Evolutionary conservation across 2,113 vertebrate genomes (phyloP).

Genomic region (Syngnathus floridae): DNA sequence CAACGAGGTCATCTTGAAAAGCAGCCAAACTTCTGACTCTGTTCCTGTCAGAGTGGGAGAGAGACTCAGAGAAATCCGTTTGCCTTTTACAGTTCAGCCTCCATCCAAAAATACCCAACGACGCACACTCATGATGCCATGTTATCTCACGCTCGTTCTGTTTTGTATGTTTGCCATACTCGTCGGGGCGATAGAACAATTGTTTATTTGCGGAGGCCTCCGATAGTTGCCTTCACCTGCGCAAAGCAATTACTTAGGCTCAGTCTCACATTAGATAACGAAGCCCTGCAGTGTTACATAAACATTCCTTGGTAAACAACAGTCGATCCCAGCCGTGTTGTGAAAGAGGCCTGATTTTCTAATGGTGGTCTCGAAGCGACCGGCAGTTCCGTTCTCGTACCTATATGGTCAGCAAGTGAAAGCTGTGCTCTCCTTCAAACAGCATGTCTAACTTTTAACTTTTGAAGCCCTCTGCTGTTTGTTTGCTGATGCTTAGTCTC

Average conservation of each 20-base stretch:
- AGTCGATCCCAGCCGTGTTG: constrained; percentile 61
- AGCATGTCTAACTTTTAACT: not conserved
- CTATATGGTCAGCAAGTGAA: not conserved
- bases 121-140: constrained; percentile 32
- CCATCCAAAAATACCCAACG: constrained; percentile 45
- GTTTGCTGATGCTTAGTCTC: constrained; percentile 40
- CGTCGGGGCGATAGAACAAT: not conserved
- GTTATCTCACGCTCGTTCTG: constrained; percentile 9
- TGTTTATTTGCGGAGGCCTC: not conserved
- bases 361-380: constrained; percentile 35
- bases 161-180: not conserved
- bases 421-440: not conserved
- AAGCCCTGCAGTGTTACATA: constrained; percentile 48
- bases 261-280: constrained; percentile 51
- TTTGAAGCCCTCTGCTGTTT: constrained; percentile 41
- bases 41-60: constrained; percentile 56
- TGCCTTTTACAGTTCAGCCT: constrained; percentile 56
- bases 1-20: constrained; percentile 76
- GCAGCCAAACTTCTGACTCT: constrained; percentile 65
- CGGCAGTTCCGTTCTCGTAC: not conserved
- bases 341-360: constrained; percentile 36
- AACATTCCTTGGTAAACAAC: constrained; percentile 62
- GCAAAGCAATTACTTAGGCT: constrained; percentile 46
- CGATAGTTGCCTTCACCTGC: constrained; percentile 20
- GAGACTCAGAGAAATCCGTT: constrained; percentile 54